Conservation (phyloP, 53 echinoderm and acorn worm species). For the Echinarachnius parma region DNA sequence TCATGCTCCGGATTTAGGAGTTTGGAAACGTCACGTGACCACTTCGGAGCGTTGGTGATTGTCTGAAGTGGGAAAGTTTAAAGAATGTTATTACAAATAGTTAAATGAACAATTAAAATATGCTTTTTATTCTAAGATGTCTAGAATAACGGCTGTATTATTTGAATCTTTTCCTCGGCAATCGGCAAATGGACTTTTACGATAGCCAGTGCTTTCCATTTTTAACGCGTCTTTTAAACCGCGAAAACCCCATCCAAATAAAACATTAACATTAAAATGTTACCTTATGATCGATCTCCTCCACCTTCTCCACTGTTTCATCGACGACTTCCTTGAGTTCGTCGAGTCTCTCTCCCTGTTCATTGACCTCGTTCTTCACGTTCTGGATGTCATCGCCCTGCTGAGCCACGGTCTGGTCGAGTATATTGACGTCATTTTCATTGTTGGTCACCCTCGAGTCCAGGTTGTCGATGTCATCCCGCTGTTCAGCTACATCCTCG, state of each 20-base stretch:
- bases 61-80: constrained; percentile 55
- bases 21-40: constrained; percentile 88
- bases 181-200: no score
- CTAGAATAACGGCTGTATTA: no score
- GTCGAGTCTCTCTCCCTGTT: constrained; percentile 74
- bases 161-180: no score
- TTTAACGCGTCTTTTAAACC: no score
- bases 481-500: constrained; percentile 62
- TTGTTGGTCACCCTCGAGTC: constrained; percentile 67
- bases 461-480: constrained; percentile 64
- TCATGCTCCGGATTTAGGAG: constrained; percentile 84
- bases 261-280: no score
- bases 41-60: constrained; percentile 88
- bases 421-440: constrained; percentile 62
- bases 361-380: constrained; percentile 74
- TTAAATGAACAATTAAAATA: no score
- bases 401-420: constrained; percentile 69
- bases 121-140: no score
- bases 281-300: constrained; percentile 93
- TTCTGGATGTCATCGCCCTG: constrained; percentile 70
- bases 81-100: no score
- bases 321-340: constrained; percentile 80
- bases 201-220: no score
- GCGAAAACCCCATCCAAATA: no score
- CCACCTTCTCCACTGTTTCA: constrained; percentile 77